Evolutionary conservation across 2,797 vertebrate genomes (phyloP).

Genomic region (Amniataba percoides): DNA sequence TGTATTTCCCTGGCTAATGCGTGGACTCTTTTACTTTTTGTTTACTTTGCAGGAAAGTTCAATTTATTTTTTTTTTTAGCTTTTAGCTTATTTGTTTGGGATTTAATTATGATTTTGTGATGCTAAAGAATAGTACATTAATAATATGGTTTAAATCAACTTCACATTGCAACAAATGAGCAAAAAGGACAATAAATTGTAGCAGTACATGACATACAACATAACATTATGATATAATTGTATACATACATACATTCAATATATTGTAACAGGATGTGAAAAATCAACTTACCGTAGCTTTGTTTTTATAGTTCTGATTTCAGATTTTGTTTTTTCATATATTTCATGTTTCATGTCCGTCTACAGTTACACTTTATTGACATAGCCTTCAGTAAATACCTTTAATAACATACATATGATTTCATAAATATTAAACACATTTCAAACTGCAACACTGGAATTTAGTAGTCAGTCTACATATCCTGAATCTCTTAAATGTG

Average conservation of each 20-base stretch:
- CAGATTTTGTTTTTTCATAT: constrained; percentile 49
- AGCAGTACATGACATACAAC: neutral
- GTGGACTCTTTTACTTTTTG: constrained; percentile 7
- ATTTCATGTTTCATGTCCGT: constrained; percentile 76
- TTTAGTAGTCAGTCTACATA: constrained; percentile 46
- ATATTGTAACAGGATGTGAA: neutral
- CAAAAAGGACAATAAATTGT: neutral
- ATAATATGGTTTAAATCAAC: constrained; percentile 75
- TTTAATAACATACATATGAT: constrained; percentile 6
- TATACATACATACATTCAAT: neutral
- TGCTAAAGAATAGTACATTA: constrained; percentile 61
- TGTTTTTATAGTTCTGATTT: constrained; percentile 36
- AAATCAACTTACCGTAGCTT: constrained; percentile 13
- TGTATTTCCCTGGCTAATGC: constrained; percentile 41
- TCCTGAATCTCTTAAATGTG: constrained; percentile 73
- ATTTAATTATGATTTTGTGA: constrained; percentile 58
- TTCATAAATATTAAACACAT: neutral
- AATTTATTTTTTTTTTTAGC: constrained; percentile 20
- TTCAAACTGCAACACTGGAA: constrained; percentile 7
- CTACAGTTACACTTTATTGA: constrained; percentile 73
- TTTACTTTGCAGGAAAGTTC: constrained; percentile 34
- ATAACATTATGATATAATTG: neutral
- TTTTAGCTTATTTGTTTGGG: constrained; percentile 22
- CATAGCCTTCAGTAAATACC: constrained; percentile 4
- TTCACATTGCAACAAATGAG: neutral